Conservation (phyloP, 1,140 invertebrate genomes). For the Tetramorium parvispinum region DNA sequence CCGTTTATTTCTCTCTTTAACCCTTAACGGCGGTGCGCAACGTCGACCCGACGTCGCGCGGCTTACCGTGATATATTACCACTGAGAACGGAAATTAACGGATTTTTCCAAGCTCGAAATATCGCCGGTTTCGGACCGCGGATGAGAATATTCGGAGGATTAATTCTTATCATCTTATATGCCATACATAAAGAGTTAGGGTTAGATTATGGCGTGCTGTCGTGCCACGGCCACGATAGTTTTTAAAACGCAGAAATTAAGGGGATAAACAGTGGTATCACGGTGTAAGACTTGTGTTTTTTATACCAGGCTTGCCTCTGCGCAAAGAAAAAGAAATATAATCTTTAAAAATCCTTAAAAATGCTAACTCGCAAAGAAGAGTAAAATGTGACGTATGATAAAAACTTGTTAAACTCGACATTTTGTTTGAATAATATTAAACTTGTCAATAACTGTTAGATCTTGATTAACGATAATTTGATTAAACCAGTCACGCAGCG, state of each 20-base stretch:
- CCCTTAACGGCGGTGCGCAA: conserved; percentile 27
- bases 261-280: neutral
- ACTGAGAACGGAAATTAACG: conserved; percentile 40
- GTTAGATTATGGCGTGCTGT: neutral
- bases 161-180: conserved; percentile 12
- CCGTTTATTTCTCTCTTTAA: conserved; percentile 55
- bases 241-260: neutral
- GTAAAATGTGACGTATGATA: neutral
- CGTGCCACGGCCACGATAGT: neutral
- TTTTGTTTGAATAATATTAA: neutral
- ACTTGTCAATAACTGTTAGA: neutral
- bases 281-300: neutral
- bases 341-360: neutral
- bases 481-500: conserved; percentile 18
- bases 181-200: neutral
- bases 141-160: conserved; percentile 2
- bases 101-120: conserved; percentile 46
- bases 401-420: neutral
- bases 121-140: neutral
- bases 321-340: neutral
- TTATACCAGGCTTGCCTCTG: neutral
- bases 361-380: neutral
- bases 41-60: conserved; percentile 39
- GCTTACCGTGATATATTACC: conserved; percentile 53
- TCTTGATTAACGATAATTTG: conserved; percentile 1